These are phyloP conservation scores for Pseudocheirus occidentalis DNA, from an alignment of 2,797 vertebrate genomes.

Conservation along the genomic window DNA sequence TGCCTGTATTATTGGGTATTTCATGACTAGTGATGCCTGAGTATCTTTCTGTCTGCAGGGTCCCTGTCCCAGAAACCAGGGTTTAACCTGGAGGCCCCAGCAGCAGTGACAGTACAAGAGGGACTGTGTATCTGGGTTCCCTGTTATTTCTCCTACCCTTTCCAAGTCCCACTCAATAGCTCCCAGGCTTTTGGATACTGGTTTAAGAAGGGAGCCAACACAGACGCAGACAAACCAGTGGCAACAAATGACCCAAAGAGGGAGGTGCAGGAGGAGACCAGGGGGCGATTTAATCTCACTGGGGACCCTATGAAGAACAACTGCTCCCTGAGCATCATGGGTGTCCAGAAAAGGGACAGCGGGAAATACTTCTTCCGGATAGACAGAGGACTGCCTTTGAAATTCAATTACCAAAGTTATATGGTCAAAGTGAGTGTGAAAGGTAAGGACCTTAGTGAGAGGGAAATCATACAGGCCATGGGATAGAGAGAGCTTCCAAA, in stretches of 20 bases:
- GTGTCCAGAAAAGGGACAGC: fast-evolving
- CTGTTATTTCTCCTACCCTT: not conserved
- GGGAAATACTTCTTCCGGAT: not conserved
- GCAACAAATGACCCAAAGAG: fast-evolving
- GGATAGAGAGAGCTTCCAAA: not conserved
- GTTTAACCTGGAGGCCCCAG: fast-evolving
- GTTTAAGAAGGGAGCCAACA: fast-evolving
- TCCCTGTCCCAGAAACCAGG: fast-evolving
- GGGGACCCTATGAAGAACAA: fast-evolving
- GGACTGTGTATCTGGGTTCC: not conserved
- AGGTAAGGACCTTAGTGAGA: not conserved
- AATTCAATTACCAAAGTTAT: fast-evolving
- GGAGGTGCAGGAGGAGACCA: fast-evolving
- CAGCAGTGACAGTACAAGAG: not conserved
- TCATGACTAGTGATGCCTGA: not conserved
- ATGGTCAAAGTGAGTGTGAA: not conserved
- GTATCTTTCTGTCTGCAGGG: not conserved
- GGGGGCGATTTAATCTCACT: not conserved
- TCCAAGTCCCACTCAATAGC: fast-evolving
- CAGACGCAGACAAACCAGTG: fast-evolving
- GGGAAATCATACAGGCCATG: not conserved
- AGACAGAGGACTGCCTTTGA: fast-evolving
- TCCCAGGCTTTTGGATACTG: not conserved
- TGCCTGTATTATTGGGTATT: not conserved
- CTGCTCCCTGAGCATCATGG: slow-evolving; percentile 61